Evolutionary conservation across 2,113 vertebrate species (phyloP), one percentile per base, ranked within the genome.

Genomic region (Notiomystis cincta): DNA sequence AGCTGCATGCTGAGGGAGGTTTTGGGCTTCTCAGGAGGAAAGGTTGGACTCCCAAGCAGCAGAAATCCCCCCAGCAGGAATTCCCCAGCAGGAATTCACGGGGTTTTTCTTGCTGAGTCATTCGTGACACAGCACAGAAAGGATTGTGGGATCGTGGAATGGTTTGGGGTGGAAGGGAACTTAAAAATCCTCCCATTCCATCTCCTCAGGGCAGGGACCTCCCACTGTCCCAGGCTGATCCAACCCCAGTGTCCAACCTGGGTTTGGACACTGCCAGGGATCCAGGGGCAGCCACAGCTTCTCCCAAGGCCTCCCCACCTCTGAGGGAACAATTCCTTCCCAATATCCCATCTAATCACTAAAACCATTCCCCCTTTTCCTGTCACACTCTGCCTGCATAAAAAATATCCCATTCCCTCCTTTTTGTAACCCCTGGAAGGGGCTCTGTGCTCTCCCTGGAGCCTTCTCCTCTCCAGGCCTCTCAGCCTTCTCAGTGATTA

Each of bases 111-210:
- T 10, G 17, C 78, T 5, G 70, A 82, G 60, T 93, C 79, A 83
- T 28, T 44, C 0, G 0, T 91, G 87, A 62, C 1, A 1, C 44
- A 24, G 51, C 11, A 0, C 15, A 6, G 53, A 56, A 58, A 31
- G 51, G 54, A 44, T 28, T 53, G n/a, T 17, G 87, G 61, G 15
- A 17, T 37, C 19, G 1, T 13, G 45, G 58, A 28, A 33, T 22
- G 45, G 20, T 19, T 50, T 80, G 50, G 76, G n/a, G 1, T 21
- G n/a, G 58, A 17, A 82, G 13, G 37, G 60, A 51, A 1, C 2
- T 51, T n/a, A n/a, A 81, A 45, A 2, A 3, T 5, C 23, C 24
- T 10, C 31, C 23, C 4, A 6, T 5, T 7, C 11, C 28, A 40
- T 5, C 3, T 47, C 30, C 35, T 25, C 61, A 58, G 20, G 51